Evolutionary conservation across 2,113 vertebrate species (phyloP).

Genomic region (Grus americana): DNA sequence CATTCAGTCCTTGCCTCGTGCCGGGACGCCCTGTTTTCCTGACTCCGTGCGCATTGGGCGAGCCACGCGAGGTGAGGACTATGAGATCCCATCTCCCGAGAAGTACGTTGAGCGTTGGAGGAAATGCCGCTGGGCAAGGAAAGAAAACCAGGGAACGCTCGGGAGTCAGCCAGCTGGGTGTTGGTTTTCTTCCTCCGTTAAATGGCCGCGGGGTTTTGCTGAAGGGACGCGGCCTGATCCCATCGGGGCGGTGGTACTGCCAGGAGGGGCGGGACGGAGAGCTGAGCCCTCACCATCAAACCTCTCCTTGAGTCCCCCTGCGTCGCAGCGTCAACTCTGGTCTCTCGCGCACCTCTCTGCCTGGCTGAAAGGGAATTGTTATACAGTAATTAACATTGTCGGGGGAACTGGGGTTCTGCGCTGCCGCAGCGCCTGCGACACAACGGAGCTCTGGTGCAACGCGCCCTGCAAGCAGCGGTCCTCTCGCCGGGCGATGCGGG

Average conservation of each 20-base stretch:
- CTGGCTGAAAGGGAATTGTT: not conserved
- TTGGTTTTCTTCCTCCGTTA: not conserved
- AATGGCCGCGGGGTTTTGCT: not conserved
- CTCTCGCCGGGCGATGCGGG: rapidly evolving
- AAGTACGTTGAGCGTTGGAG: not conserved
- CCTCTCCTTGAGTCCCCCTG: not conserved
- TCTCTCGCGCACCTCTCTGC: not conserved
- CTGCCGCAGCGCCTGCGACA: not conserved
- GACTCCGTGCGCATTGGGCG: rapidly evolving
- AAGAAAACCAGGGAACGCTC: not conserved
- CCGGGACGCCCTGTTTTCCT: not conserved
- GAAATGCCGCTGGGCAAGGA: not conserved
- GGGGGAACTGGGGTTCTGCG: not conserved
- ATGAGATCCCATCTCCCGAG: not conserved
- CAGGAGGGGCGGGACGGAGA: not conserved
- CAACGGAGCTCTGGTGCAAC: not conserved
- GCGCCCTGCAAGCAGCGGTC: not conserved
- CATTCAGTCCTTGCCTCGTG: not conserved
- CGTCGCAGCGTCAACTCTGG: not conserved
- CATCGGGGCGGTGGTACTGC: not conserved
- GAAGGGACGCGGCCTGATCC: not conserved
- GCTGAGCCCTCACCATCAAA: not conserved
- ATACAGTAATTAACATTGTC: not conserved
- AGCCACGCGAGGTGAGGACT: not conserved
- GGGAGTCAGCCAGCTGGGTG: not conserved